A percentile compares a stretch with the other conserved stretches of the same genome.
These are phyloP conservation scores for Acleris laterana DNA, from an alignment of 2,888 invertebrate genomes.

Conservation along the genomic window DNA sequence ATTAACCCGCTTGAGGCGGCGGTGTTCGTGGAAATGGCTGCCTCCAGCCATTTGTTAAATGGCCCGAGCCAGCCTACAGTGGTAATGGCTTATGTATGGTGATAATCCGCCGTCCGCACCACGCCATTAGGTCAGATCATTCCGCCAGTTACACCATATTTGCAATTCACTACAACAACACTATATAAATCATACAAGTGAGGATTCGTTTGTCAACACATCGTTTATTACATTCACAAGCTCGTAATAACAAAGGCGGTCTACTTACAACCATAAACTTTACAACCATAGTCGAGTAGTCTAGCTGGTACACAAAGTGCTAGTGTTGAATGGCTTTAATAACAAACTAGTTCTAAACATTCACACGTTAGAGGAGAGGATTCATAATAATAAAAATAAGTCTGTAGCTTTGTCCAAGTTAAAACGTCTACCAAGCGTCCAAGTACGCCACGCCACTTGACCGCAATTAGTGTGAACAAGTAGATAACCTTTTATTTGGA, in stretches of 20 bases:
- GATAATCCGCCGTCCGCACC: constrained; percentile 22
- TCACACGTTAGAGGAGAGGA: constrained; percentile 9
- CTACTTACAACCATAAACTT: constrained; percentile 43
- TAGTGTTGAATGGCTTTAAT: constrained; percentile 23
- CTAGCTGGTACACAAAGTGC: constrained; percentile 31
- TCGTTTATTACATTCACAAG: constrained; percentile 56
- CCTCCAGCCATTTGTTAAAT: constrained; percentile 33
- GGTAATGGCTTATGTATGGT: constrained; percentile 30
- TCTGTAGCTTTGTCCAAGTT: no score
- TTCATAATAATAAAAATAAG: background rate
- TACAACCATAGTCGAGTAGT: constrained; percentile 40
- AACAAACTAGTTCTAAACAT: constrained; percentile 8
- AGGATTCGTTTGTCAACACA: constrained; percentile 49
- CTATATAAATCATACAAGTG: constrained; percentile 46
- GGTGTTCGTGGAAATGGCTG: constrained; percentile 32
- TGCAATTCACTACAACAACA: constrained; percentile 5
- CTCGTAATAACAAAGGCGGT: constrained; percentile 47
- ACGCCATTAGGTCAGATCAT: constrained; percentile 4
- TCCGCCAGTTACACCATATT: constrained; percentile 8
- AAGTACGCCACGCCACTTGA: no score
- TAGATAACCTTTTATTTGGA: no score
- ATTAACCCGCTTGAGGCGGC: constrained; percentile 32
- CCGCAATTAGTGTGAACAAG: no score
- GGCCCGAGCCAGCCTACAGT: constrained; percentile 28
- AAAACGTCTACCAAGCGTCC: no score